Percentiles rank a stretch among this genome's conserved stretches.
Conservation (phyloP, 2,797 vertebrate genomes). For the Chelmon rostratus region DNA sequence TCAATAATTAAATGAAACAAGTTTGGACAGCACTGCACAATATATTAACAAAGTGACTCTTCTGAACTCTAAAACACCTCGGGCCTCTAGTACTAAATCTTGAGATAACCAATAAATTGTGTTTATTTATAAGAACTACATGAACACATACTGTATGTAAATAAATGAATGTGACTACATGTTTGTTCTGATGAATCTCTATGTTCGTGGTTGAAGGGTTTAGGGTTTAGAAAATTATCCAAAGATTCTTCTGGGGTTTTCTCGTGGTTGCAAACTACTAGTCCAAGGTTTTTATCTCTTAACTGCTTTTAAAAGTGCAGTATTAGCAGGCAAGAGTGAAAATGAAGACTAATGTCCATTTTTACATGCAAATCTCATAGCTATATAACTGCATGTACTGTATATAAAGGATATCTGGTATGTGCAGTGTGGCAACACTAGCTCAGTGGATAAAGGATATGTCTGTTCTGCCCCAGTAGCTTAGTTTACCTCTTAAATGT, state of each 20-base stretch:
- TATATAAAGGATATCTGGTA: background rate
- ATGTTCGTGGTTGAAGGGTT: slow-evolving; percentile 26
- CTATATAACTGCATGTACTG: background rate
- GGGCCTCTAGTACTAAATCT: slow-evolving; percentile 7
- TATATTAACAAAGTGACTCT: background rate
- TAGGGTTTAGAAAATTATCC: slow-evolving; percentile 29
- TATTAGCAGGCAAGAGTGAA: slow-evolving; percentile 12
- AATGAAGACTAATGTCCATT: slow-evolving; percentile 7
- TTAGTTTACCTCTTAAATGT: too few relatives aligned
- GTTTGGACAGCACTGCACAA: background rate
- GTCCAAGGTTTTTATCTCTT: slow-evolving; percentile 34
- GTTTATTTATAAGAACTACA: slow-evolving; percentile 8
- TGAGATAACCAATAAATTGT: slow-evolving; percentile 4
- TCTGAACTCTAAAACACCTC: slow-evolving; percentile 23
- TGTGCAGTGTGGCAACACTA: background rate
- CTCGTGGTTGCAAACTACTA: slow-evolving; percentile 30
- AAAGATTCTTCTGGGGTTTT: slow-evolving; percentile 23
- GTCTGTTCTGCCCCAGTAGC: background rate
- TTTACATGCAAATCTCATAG: background rate
- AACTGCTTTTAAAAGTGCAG: slow-evolving; percentile 31
- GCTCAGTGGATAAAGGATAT: background rate
- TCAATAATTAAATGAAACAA: slow-evolving; percentile 46
- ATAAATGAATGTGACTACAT: slow-evolving; percentile 3
- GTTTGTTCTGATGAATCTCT: slow-evolving; percentile 21
- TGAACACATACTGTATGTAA: background rate